phyloP scores from a whole-genome alignment of 2,113 vertebrate genomes.

The Actinemys pallida region DNA sequence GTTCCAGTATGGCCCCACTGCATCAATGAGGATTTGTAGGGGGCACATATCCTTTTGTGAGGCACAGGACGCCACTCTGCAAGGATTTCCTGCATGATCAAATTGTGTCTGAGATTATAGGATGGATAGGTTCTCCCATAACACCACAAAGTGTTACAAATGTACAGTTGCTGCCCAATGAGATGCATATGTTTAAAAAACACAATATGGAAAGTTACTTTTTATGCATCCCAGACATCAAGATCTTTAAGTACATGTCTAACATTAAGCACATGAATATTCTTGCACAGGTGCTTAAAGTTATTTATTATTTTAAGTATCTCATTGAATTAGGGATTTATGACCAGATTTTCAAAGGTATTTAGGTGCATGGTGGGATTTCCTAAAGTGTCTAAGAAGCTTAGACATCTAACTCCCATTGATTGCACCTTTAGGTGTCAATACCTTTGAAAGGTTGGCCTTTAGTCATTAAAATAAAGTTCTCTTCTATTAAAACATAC shows the following conservation, averaged over 20 bases:
- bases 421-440: neutral
- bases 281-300: neutral
- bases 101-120: neutral
- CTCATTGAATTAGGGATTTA: neutral
- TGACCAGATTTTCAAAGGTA: neutral
- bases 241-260: neutral
- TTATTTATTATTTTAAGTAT: neutral
- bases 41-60: neutral
- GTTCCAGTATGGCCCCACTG: neutral
- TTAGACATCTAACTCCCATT: neutral
- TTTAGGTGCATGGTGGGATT: neutral
- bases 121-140: neutral
- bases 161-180: rapidly evolving
- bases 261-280: neutral
- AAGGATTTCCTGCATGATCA: neutral
- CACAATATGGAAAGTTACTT: neutral
- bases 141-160: neutral
- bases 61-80: neutral
- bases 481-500: neutral
- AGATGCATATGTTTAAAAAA: neutral
- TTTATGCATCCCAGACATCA: rapidly evolving
- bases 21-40: neutral
- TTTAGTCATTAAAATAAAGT: neutral
- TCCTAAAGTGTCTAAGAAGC: neutral
- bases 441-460: rapidly evolving